These are phyloP conservation scores for Minunthozetes semirufus DNA, from an alignment of 2,888 invertebrate genomes.

Conservation along the genomic window DNA sequence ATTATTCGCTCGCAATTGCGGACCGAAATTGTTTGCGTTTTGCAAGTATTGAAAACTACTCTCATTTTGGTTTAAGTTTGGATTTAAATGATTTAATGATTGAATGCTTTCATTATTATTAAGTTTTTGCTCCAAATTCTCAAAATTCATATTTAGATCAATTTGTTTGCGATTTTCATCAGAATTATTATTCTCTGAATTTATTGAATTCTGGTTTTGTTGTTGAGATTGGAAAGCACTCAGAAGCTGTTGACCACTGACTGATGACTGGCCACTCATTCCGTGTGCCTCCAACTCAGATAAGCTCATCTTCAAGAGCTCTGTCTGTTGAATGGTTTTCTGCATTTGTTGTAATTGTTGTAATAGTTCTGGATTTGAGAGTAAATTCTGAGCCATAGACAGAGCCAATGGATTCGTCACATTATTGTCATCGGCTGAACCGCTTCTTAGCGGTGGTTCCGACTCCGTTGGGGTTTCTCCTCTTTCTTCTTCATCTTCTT, in stretches of 20 bases:
- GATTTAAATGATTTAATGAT: slow-evolving; percentile 6
- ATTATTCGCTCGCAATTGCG: slow-evolving; percentile 25
- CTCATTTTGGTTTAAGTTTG: slow-evolving; percentile 4
- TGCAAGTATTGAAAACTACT: slow-evolving; percentile 28
- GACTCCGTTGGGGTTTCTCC: slow-evolving; percentile 46
- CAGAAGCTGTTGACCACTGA: slow-evolving; percentile 2
- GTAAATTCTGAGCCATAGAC: slow-evolving; percentile 53
- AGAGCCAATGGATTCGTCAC: slow-evolving; percentile 34
- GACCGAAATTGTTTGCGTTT: slow-evolving; percentile 25
- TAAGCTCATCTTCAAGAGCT: slow-evolving; percentile 7
- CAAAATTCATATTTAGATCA: slow-evolving; percentile 17
- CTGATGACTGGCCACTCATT: neutral
- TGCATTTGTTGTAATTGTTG: slow-evolving; percentile 68
- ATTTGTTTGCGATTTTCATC: slow-evolving; percentile 24
- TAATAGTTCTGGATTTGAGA: slow-evolving; percentile 80
- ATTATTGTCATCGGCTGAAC: slow-evolving; percentile 36
- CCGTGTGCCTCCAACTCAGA: slow-evolving; percentile 8
- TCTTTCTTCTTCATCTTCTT: slow-evolving; percentile 75
- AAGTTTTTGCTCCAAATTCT: slow-evolving; percentile 16
- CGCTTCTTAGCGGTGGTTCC: slow-evolving; percentile 40
- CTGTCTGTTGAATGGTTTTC: slow-evolving; percentile 46
- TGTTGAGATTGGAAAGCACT: neutral
- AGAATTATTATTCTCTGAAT: neutral
- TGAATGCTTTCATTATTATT: slow-evolving; percentile 17
- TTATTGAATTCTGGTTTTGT: neutral